Conservation (phyloP, 2,888 invertebrate genomes). For the Octodonta nipae region DNA sequence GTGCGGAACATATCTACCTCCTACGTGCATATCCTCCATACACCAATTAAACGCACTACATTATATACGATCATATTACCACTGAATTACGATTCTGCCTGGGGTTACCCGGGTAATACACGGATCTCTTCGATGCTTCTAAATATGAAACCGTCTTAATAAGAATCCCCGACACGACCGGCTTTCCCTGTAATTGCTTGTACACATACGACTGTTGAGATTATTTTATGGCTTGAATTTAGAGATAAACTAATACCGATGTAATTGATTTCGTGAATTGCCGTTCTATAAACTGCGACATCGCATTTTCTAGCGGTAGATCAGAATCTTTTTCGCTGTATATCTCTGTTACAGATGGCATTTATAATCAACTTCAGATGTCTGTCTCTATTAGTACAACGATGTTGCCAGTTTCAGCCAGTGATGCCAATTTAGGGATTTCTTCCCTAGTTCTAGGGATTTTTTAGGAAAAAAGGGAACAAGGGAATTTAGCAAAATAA, state of each 20-base stretch:
- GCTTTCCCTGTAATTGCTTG: neutral
- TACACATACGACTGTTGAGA: neutral
- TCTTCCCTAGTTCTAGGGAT: too few species aligned
- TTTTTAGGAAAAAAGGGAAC: too few species aligned
- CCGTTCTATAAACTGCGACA: too few species aligned
- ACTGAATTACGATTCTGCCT: slow-evolving; percentile 20
- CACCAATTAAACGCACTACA: slow-evolving; percentile 26
- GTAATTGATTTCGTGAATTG: neutral
- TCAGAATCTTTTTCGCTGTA: too few species aligned
- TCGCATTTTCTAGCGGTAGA: too few species aligned
- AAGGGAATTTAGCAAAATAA: too few species aligned
- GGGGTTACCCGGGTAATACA: neutral
- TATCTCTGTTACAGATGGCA: too few species aligned
- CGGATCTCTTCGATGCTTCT: neutral
- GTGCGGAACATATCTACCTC: slow-evolving; percentile 10
- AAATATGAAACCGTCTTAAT: slow-evolving; percentile 1
- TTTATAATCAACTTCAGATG: too few species aligned
- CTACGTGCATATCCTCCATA: slow-evolving; percentile 21
- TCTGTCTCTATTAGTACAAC: too few species aligned
- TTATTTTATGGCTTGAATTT: slow-evolving; percentile 1
- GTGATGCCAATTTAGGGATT: too few species aligned
- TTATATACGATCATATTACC: slow-evolving; percentile 29
- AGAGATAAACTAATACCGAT: slow-evolving; percentile 1
- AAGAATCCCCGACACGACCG: neutral
- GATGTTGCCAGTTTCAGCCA: too few species aligned